These are phyloP conservation scores for Telmatochromis sp. DNA, from an alignment of 2,113 vertebrate genomes.

Conservation along the genomic window DNA sequence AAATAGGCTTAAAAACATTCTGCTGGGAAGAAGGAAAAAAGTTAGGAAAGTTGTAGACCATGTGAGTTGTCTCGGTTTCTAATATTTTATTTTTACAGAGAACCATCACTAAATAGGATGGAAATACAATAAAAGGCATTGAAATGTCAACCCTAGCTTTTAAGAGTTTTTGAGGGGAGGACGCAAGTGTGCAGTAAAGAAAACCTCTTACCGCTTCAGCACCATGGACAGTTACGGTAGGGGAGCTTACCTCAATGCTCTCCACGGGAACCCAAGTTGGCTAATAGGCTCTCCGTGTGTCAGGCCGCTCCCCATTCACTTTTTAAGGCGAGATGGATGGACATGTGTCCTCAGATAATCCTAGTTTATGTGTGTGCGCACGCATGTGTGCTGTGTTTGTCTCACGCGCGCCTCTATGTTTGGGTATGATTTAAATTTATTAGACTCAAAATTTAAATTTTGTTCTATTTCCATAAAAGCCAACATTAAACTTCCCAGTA, in stretches of 20 bases:
- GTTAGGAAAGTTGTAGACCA: conserved; percentile 25
- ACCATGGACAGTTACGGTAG: conserved; percentile 73
- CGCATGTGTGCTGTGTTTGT: neutral
- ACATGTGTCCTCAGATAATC: conserved; percentile 57
- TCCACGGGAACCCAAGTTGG: conserved; percentile 27
- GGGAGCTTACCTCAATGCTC: conserved; percentile 50
- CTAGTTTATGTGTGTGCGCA: neutral
- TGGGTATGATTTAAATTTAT: neutral
- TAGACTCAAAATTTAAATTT: neutral
- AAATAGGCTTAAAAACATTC: neutral
- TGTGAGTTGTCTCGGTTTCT: conserved; percentile 11
- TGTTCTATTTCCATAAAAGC: neutral
- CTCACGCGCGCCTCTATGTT: neutral
- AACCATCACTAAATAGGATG: conserved; percentile 59
- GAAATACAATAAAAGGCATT: conserved; percentile 62
- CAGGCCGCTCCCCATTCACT: conserved; percentile 42
- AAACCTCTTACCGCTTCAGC: conserved; percentile 69
- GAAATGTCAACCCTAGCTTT: conserved; percentile 66
- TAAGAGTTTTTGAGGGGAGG: conserved; percentile 55
- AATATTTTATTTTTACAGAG: conserved; percentile 37
- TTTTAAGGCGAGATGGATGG: conserved; percentile 35
- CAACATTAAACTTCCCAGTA: neutral
- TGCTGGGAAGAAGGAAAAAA: neutral
- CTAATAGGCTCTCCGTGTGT: conserved; percentile 58
- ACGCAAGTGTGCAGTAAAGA: conserved; percentile 46